Conservation (phyloP, 2,113 vertebrate species). For the Orthonyx spaldingii region DNA sequence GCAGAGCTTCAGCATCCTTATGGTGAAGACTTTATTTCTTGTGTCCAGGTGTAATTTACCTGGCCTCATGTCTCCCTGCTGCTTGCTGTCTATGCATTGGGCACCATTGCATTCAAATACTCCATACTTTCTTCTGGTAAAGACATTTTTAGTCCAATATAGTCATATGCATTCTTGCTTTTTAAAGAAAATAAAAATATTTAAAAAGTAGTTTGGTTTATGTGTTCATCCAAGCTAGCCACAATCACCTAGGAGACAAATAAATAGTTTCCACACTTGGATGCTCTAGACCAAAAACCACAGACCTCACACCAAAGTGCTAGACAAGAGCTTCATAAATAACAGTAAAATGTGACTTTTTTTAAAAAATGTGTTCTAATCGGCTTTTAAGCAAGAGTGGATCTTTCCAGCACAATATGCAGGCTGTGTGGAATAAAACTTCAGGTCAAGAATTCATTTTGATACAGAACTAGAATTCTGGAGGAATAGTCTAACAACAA, state of each 20-base stretch:
- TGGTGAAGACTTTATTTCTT: not conserved
- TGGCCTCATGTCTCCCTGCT: not conserved
- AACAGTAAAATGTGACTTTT: not conserved
- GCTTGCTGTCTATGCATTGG: not conserved
- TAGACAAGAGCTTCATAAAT: not conserved
- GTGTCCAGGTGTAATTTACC: not conserved
- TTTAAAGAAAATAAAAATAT: not conserved
- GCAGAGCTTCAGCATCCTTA: not conserved
- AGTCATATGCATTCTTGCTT: not conserved
- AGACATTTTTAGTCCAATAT: no score
- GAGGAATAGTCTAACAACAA: not conserved
- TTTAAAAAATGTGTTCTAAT: not conserved
- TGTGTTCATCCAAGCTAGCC: not conserved
- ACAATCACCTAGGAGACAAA: conserved; percentile 1
- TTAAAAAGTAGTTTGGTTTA: not conserved
- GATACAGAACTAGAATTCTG: not conserved
- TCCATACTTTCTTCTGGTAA: no score
- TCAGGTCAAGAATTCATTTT: not conserved
- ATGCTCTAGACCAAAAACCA: not conserved
- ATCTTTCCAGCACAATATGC: not conserved
- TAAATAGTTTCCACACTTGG: not conserved
- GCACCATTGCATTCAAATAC: not conserved
- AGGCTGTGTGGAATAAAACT: not conserved
- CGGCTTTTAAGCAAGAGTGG: not conserved
- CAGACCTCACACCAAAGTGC: not conserved